phyloP scores from a whole-genome alignment of 2,797 vertebrate species.

The Pelodytes ibericus region DNA sequence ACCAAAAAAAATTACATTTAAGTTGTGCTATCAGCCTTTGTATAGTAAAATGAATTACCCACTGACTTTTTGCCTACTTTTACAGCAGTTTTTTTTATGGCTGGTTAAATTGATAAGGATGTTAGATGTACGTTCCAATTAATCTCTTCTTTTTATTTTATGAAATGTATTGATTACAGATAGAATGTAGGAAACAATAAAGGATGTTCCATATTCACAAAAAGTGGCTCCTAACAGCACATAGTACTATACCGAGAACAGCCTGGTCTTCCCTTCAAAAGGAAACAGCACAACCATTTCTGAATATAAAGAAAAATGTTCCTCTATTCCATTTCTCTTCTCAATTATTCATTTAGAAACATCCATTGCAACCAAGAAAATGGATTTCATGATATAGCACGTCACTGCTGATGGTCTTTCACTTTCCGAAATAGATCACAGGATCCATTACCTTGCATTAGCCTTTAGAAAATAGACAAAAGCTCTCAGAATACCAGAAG shows the following conservation, averaged over 20 bases:
- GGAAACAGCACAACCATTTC: conserved; percentile 20
- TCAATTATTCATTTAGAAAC: conserved; percentile 24
- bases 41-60: no score
- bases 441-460: background rate
- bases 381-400: background rate
- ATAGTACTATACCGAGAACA: background rate
- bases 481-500: no score
- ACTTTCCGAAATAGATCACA: background rate
- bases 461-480: background rate
- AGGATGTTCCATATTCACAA: no score
- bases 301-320: background rate
- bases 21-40: no score
- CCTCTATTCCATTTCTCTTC: conserved; percentile 2
- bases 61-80: no score
- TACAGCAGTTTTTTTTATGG: no score
- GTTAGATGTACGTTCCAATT: no score
- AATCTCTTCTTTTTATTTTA: no score
- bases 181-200: no score
- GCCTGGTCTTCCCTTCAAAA: conserved; percentile 1
- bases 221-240: background rate
- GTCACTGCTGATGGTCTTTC: background rate
- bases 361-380: background rate
- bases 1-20: no score
- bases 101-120: no score
- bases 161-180: no score